Evolutionary conservation across 2,113 vertebrate species (phyloP), one percentile per base, ranked within the genome.

Genomic region (Galemys pyrenaicus): DNA sequence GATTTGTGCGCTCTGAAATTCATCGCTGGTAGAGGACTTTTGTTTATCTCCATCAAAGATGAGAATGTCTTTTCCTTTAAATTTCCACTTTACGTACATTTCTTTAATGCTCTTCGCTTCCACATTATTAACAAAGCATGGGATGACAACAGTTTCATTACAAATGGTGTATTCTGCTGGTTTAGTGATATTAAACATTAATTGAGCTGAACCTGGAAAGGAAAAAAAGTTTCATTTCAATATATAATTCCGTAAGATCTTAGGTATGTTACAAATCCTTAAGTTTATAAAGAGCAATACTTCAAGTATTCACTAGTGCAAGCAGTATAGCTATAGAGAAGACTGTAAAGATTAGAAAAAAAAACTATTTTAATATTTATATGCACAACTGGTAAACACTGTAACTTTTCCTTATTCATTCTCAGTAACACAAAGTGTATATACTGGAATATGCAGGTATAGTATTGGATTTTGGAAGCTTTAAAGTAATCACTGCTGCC

Each of bases 151-250:
- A 32, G 91, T 98, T 83, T 49, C 1, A 73, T 98, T 98, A 90
- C 98, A 98, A 58, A 8, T 0, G 17, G 86, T 97, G 70, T 8
- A 92, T 95, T 97, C 96, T 95, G 98, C 60, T 56, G 83, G 7
- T 26, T 32, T 51, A 20, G 71, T 6, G 9, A 3, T 30, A 19
- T 19, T 46, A 84, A 98, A 75, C 3, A 0, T 3, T 93, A 98
- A 75, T 80, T 98, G 97, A 71, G 98, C 97, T 90, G 98, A 98
- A 97, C 98, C 98, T 98, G 60, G 5, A 97, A 97, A 94, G 89
- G 65, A 96, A 97, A 97, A 94, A 22, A 0, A 97, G 71, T 87
- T 91, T 94, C 24, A 86, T 90, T 67, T 54, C 78, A 94, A 87
- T 89, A 96, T 77, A 97, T 70, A 97, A 96, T 92, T 96, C n/a